These are phyloP conservation scores for Sebastes hopkinsi DNA, from an alignment of 2,797 vertebrate species.

Conservation along the genomic window DNA sequence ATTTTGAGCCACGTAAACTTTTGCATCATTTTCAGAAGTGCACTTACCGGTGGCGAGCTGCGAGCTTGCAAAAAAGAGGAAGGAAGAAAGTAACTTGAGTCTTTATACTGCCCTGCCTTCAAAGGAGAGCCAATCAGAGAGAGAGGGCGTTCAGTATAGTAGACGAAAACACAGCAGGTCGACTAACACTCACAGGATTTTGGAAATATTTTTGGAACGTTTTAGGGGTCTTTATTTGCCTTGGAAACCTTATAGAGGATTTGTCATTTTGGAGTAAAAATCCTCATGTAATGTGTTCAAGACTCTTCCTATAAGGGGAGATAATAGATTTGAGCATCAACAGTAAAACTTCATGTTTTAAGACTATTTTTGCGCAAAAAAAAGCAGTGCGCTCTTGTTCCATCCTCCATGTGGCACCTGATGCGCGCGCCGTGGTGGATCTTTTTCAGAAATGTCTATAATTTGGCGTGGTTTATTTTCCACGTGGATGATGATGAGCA, in stretches of 20 bases:
- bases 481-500: no score
- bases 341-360: not conserved
- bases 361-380: not conserved
- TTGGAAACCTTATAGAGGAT: accelerated
- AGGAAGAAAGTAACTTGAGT: constrained; percentile 20
- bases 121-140: constrained; percentile 67
- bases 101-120: constrained; percentile 79
- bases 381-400: not conserved
- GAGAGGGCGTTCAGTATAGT: constrained; percentile 52
- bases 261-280: not conserved
- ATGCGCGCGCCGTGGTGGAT: not conserved
- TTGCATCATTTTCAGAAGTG: not conserved
- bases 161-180: constrained; percentile 12
- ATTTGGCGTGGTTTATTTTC: not conserved
- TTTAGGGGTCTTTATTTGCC: not conserved
- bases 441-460: not conserved
- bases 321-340: not conserved
- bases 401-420: not conserved
- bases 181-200: not conserved
- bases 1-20: not conserved
- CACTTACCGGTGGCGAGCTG: constrained; percentile 24
- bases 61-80: constrained; percentile 41
- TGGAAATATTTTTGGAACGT: not conserved
- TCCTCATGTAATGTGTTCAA: not conserved
- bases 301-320: accelerated